phyloP scores from a whole-genome alignment of 1,140 invertebrate genomes.

The Aphaenogaster rudis region DNA sequence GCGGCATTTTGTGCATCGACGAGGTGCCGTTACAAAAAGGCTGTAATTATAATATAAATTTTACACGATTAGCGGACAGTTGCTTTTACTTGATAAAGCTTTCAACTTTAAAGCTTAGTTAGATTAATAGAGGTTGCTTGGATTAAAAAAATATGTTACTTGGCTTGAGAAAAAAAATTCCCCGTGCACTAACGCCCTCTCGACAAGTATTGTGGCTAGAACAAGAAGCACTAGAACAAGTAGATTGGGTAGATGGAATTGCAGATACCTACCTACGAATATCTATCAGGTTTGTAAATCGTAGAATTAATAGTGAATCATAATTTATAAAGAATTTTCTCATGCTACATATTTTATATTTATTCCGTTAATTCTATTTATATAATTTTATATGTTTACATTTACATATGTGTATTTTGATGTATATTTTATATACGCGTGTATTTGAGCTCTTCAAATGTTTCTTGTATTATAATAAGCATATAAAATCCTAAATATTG shows the following conservation, averaged over 20 bases:
- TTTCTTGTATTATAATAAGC: background rate
- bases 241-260: background rate
- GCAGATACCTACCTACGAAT: background rate
- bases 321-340: background rate
- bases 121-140: too few relatives aligned
- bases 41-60: too few relatives aligned
- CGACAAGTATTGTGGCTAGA: background rate
- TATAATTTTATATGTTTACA: constrained; percentile 5
- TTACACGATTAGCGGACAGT: too few relatives aligned
- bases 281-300: background rate
- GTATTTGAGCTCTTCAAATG: background rate
- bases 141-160: background rate
- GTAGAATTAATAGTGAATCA: background rate
- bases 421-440: background rate
- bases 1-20: too few relatives aligned
- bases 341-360: background rate
- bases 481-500: background rate
- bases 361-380: background rate
- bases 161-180: background rate
- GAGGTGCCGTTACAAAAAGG: too few relatives aligned
- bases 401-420: background rate
- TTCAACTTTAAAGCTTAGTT: too few relatives aligned
- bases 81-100: too few relatives aligned
- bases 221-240: background rate
- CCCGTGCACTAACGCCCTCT: constrained; percentile 5